Conservation (phyloP, 2,797 vertebrate genomes). For the Erpetoichthys calabaricus region DNA sequence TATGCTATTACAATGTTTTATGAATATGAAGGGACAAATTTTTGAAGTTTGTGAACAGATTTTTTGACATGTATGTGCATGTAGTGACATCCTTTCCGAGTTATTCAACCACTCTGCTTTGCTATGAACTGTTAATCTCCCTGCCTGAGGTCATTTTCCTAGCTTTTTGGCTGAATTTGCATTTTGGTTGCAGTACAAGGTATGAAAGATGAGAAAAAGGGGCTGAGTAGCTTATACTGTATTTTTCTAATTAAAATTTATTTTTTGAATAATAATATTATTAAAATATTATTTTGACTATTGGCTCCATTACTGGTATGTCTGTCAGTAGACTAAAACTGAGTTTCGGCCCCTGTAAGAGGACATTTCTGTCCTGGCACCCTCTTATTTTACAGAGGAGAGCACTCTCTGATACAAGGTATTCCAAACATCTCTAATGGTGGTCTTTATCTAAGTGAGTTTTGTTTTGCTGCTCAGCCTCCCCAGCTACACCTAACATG, state of each 20-base stretch:
- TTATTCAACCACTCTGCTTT: constrained; percentile 28
- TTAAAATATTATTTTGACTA: too few species aligned
- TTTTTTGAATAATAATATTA: too few species aligned
- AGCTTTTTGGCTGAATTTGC: constrained; percentile 12
- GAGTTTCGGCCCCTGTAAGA: neutral
- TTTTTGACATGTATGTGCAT: neutral
- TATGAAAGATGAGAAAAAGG: constrained; percentile 9
- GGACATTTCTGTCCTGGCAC: neutral
- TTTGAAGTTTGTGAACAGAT: too few species aligned
- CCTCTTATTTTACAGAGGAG: neutral
- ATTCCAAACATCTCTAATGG: too few species aligned
- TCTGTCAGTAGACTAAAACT: neutral
- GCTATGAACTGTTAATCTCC: constrained; percentile 2
- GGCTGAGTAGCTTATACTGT: neutral
- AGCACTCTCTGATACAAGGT: too few species aligned
- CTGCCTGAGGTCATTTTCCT: constrained; percentile 15
- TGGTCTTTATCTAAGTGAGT: too few species aligned
- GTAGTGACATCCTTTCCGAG: constrained; percentile 18
- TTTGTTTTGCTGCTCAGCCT: too few species aligned
- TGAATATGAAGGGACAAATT: too few species aligned
- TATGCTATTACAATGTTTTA: too few species aligned
- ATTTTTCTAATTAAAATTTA: too few species aligned
- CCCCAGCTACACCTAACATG: constrained; percentile 11
- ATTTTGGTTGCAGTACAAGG: constrained; percentile 12
- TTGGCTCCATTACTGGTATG: neutral